These are phyloP conservation scores for Salarias fasciatus DNA, from an alignment of 2,797 vertebrate species.

Conservation along the genomic window DNA sequence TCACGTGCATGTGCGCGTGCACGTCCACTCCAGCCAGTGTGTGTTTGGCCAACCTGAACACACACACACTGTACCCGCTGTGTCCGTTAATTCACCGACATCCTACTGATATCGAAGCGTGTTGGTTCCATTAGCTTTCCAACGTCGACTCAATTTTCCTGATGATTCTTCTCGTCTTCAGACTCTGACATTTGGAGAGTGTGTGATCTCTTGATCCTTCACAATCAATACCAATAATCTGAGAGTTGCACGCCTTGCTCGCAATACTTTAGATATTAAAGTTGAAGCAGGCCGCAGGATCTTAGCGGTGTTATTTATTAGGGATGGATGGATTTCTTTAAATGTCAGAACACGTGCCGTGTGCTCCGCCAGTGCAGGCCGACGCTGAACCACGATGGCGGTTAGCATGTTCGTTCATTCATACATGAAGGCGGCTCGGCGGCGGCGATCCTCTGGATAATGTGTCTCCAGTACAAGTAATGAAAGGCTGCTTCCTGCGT, in stretches of 20 bases:
- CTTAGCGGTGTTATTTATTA: background rate
- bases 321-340: too few relatives aligned
- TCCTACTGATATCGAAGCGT: background rate
- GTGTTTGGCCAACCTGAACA: too few relatives aligned
- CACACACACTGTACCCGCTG: too few relatives aligned
- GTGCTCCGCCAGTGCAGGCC: too few relatives aligned
- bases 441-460: conserved; percentile 2
- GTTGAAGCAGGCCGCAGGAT: background rate
- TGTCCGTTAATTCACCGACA: background rate
- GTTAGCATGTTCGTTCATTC: too few relatives aligned
- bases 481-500: background rate
- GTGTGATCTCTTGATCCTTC: conserved; percentile 16
- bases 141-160: background rate
- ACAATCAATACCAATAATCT: conserved; percentile 6
- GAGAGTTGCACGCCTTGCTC: background rate
- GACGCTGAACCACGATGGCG: too few relatives aligned
- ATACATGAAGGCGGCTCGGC: background rate
- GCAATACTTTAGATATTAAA: background rate
- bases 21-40: too few relatives aligned
- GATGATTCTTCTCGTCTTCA: background rate
- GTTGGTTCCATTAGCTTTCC: background rate
- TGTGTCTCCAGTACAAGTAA: background rate
- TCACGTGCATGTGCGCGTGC: too few relatives aligned
- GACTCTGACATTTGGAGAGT: conserved; percentile 16
- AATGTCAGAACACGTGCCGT: too few relatives aligned